These are phyloP conservation scores for Megaceryle maxima DNA, from an alignment of 2,113 vertebrate genomes.

Conservation along the genomic window DNA sequence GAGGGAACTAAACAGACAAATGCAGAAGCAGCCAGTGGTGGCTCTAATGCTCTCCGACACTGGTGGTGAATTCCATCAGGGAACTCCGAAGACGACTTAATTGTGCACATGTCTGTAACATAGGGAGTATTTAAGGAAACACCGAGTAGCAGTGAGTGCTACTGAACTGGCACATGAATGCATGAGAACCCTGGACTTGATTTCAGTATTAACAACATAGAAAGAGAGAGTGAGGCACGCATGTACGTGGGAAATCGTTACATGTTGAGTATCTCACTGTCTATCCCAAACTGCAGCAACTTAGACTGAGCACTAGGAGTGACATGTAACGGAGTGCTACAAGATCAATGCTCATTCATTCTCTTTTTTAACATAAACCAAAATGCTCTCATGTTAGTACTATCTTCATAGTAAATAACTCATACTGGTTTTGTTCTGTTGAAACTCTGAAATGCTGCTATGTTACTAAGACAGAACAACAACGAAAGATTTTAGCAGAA, in stretches of 20 bases:
- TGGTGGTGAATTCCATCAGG: background rate
- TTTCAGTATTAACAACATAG: background rate
- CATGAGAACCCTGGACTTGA: background rate
- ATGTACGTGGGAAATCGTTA: background rate
- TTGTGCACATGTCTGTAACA: accelerated
- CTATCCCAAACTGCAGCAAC: background rate
- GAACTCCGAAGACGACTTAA: background rate
- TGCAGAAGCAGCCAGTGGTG: background rate
- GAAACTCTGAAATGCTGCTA: background rate
- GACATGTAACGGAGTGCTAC: too few species aligned
- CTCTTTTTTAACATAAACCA: background rate
- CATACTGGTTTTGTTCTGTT: background rate
- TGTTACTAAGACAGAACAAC: background rate
- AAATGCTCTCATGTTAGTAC: background rate
- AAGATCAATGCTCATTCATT: background rate
- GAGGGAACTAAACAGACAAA: background rate
- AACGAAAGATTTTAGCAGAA: background rate
- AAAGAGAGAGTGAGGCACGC: accelerated
- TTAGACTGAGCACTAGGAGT: background rate
- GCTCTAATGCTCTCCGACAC: background rate
- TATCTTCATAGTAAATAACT: background rate
- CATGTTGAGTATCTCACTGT: background rate
- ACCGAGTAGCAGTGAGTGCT: background rate
- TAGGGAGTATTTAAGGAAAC: background rate
- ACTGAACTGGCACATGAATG: background rate